Conservation (phyloP, 2,797 vertebrate genomes). For the Geotrypetes seraphini region DNA sequence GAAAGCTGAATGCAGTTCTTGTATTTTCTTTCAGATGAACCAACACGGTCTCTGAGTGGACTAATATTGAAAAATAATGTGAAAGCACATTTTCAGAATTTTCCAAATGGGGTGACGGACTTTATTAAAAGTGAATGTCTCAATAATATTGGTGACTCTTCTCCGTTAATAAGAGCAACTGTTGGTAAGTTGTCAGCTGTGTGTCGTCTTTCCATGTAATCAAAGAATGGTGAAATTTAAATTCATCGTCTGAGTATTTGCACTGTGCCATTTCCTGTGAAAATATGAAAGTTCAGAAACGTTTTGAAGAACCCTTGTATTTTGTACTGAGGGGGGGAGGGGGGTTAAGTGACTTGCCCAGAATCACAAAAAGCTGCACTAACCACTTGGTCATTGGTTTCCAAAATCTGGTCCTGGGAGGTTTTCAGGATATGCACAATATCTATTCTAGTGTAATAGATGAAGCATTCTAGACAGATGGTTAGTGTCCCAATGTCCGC, state of each 20-base stretch:
- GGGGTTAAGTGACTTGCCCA: too few relatives aligned
- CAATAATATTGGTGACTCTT: slow-evolving; percentile 90
- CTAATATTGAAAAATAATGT: slow-evolving; percentile 97
- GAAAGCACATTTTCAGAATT: slow-evolving; percentile 95
- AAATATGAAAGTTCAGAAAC: too few relatives aligned
- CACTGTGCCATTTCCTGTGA: too few relatives aligned
- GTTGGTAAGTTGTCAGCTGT: slow-evolving; percentile 69
- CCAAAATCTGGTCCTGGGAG: too few relatives aligned
- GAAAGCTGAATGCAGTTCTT: slow-evolving; percentile 7
- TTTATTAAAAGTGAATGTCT: slow-evolving; percentile 96
- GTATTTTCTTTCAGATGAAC: slow-evolving; percentile 74
- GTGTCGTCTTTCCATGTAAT: background rate
- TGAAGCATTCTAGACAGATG: too few relatives aligned
- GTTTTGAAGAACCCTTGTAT: too few relatives aligned
- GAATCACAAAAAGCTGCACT: too few relatives aligned
- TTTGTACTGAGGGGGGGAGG: too few relatives aligned
- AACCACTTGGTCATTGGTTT: too few relatives aligned
- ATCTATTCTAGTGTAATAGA: too few relatives aligned
- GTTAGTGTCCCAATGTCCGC: too few relatives aligned
- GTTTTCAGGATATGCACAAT: too few relatives aligned
- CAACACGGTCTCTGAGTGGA: slow-evolving; percentile 91
- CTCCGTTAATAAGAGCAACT: slow-evolving; percentile 90
- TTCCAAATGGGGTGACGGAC: slow-evolving; percentile 87
- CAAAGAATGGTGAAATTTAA: background rate
- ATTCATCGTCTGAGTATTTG: background rate